phyloP scores from a whole-genome alignment of 1,140 invertebrate species.

The Ooceraea biroi region DNA sequence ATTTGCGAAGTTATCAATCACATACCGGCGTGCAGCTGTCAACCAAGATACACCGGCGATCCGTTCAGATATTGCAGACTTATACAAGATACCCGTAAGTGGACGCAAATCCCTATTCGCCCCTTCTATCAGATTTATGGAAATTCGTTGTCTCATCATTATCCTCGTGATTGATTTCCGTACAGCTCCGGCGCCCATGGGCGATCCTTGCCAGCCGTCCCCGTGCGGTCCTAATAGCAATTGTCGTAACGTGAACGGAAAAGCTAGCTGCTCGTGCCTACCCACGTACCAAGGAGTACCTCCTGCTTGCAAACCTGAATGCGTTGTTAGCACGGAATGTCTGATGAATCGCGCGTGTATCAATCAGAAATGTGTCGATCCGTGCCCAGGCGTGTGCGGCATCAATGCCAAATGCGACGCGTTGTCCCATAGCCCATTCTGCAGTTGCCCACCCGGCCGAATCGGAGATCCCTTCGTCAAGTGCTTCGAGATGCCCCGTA shows the following conservation, averaged over 20 bases:
- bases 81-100: slow-evolving; percentile 72
- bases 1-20: slow-evolving; percentile 92
- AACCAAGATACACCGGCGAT: slow-evolving; percentile 89
- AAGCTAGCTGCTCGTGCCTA: slow-evolving; percentile 89
- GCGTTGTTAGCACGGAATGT: slow-evolving; percentile 87
- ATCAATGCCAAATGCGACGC: slow-evolving; percentile 86
- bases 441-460: slow-evolving; percentile 83
- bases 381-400: slow-evolving; percentile 87
- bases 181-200: slow-evolving; percentile 79
- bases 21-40: slow-evolving; percentile 90
- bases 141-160: not conserved
- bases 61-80: slow-evolving; percentile 86
- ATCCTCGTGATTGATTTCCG: not conserved
- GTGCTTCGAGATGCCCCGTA: slow-evolving; percentile 85
- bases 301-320: slow-evolving; percentile 90
- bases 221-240: slow-evolving; percentile 90
- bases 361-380: slow-evolving; percentile 86
- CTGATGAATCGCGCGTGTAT: slow-evolving; percentile 84
- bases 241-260: slow-evolving; percentile 87
- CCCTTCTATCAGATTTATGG: not conserved
- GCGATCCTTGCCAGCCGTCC: slow-evolving; percentile 88
- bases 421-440: slow-evolving; percentile 86
- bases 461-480: slow-evolving; percentile 87
- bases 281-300: slow-evolving; percentile 89
- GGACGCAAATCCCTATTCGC: not conserved